These are phyloP conservation scores for Harlomillsia oculata DNA, from an alignment of 1,140 invertebrate species.

Conservation along the genomic window DNA sequence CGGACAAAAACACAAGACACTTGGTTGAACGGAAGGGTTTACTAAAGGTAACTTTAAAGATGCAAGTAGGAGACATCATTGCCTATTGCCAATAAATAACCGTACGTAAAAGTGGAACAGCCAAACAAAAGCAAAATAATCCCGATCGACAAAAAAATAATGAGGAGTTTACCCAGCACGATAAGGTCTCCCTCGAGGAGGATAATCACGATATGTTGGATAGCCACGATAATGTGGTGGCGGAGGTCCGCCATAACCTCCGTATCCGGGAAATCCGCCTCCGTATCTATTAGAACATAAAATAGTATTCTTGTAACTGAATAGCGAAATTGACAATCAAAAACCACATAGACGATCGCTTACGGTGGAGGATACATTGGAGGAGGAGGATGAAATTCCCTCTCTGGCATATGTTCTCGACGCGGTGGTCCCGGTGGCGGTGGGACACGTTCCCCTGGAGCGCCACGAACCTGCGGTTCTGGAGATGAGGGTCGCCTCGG, in stretches of 20 bases:
- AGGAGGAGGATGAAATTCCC: conserved; percentile 20
- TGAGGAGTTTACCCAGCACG: conserved; percentile 16
- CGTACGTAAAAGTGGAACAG: not conserved
- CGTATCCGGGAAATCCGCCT: conserved; percentile 37
- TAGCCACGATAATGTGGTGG: conserved; percentile 6
- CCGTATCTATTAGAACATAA: conserved; percentile 17
- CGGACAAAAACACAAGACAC: not conserved
- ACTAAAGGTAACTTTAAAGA: too few species aligned
- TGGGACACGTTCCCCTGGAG: conserved; percentile 13
- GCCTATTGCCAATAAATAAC: too few species aligned
- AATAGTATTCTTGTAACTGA: not conserved
- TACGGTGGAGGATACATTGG: conserved; percentile 25
- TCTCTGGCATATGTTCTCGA: conserved; percentile 26
- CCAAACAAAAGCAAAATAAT: not conserved
- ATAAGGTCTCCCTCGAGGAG: conserved; percentile 15
- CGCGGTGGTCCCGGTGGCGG: conserved; percentile 12
- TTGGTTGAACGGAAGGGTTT: too few species aligned
- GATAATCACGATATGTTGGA: not conserved
- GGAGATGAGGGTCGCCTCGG: conserved; percentile 87
- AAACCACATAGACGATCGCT: not conserved
- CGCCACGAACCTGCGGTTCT: conserved; percentile 57
- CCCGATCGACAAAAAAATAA: not conserved
- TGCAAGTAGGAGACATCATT: too few species aligned
- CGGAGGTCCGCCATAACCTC: conserved; percentile 25
- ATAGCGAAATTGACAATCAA: conserved; percentile 11